These are phyloP conservation scores for Belonocnema kinseyi DNA, from an alignment of 1,140 invertebrate species.

Conservation along the genomic window DNA sequence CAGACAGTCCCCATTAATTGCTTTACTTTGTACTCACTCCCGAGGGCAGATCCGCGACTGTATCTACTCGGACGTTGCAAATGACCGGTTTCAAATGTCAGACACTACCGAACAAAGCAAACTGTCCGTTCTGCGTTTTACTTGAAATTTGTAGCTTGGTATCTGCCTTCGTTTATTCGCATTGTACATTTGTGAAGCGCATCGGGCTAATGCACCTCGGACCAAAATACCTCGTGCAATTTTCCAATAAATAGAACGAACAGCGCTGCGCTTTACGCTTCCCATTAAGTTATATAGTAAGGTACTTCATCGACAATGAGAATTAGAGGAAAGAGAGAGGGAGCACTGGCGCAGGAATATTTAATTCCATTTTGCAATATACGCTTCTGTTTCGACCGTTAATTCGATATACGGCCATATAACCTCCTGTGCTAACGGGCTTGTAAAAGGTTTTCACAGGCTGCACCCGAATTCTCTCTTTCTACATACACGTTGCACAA, in stretches of 20 bases:
- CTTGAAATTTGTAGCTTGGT: slow-evolving; percentile 21
- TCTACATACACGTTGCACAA: neutral
- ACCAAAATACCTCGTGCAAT: slow-evolving; percentile 17
- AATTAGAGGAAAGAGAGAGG: slow-evolving; percentile 4
- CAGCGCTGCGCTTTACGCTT: slow-evolving; percentile 1
- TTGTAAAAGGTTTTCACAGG: slow-evolving; percentile 11
- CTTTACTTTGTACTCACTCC: neutral
- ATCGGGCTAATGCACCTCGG: slow-evolving; percentile 19
- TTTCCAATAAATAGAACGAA: slow-evolving; percentile 27
- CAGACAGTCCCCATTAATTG: neutral
- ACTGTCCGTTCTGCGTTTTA: slow-evolving; percentile 1
- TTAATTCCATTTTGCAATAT: slow-evolving; percentile 21
- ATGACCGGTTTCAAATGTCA: slow-evolving; percentile 1
- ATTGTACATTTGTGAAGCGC: slow-evolving; percentile 3
- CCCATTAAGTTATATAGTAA: neutral
- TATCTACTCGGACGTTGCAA: neutral
- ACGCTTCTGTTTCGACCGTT: neutral
- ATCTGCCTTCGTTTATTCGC: slow-evolving; percentile 13
- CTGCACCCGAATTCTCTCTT: neutral
- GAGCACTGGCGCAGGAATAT: neutral
- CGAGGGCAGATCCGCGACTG: neutral
- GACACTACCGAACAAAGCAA: slow-evolving; percentile 2
- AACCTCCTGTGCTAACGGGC: neutral
- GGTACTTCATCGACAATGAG: neutral
- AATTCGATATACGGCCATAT: neutral